Base-by-base conservation (phyloP, 2,888 invertebrate genomes). In the Mythimna vitellina region DNA sequence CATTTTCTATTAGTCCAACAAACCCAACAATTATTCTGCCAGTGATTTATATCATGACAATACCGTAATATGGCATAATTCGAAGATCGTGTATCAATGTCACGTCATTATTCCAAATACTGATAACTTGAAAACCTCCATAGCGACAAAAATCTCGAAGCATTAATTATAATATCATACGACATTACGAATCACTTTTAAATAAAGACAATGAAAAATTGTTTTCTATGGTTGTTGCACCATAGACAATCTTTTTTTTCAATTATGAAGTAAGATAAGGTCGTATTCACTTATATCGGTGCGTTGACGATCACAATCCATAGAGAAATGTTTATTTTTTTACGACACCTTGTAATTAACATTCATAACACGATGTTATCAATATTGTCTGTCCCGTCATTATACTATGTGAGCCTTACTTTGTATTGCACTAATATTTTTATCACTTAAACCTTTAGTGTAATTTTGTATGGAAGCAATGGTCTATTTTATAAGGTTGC, bases 271-370 rank as follows among this genome's bases (percentile, higher is more conserved):
- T 65, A 61, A 69, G 54, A 32, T 57, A 57, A 65, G 66, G 65
- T 51, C 69, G 29, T 62, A 57, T 71, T 82, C 80, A 78, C 80
- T 73, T 78, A 70, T 65, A 70, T 67, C 71, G 70, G 71, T 78
- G 80, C 70, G 73, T 69, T 63, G 29, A 70, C 69, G 57, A 62
- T 72, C 83, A 71, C 78, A 68, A 77, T 78, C 72, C 72, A 81
- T 83, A 78, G 70, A 78, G 46, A 79, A 54, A 75, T 63, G 65
- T 74, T 72, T 74, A 69, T 76, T 81, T 81, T 76, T 81, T 80
- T 82, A 70, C 65, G 57, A 68, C 58, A 75, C 64, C 65, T 78
- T 78, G 61, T 83, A 79, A 79, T 81, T 77, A 81, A 7, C 62
- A 66, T 65, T 68, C 76, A 63, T 76, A 29, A 29, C 29, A 58